Conservation (phyloP, 2,113 vertebrate genomes). For the Onychostoma macrolepis region DNA sequence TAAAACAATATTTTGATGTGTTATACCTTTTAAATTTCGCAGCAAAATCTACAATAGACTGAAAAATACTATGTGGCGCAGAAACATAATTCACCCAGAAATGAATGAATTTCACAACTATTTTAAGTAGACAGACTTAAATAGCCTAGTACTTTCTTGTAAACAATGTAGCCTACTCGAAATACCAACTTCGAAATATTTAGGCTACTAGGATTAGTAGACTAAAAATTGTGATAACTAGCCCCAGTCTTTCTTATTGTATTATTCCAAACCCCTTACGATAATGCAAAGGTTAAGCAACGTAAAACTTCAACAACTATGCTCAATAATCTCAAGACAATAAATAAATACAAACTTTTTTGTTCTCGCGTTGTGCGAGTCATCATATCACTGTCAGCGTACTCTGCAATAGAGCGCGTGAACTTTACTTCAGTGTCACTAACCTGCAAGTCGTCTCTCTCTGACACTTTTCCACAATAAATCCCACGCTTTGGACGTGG, state of each 20-base stretch:
- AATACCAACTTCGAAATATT: neutral
- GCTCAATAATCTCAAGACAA: neutral
- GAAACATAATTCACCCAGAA: neutral
- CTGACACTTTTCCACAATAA: conserved; percentile 89
- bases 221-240: neutral
- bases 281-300: neutral
- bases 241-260: neutral
- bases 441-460: conserved; percentile 92
- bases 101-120: neutral
- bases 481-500: conserved; percentile 91
- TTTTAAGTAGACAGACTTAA: neutral
- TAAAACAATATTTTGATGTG: neutral
- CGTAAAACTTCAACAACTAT: neutral
- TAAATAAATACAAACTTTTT: neutral
- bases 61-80: neutral
- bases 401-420: neutral
- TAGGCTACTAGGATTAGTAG: neutral
- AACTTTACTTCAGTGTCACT: conserved; percentile 65
- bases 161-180: no score
- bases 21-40: neutral
- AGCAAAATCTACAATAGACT: neutral
- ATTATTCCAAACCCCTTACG: neutral
- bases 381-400: neutral
- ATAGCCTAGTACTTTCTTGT: neutral
- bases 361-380: neutral